Evolutionary conservation across 2,113 vertebrate species (phyloP).

Genomic region (Brachyistius frenatus): DNA sequence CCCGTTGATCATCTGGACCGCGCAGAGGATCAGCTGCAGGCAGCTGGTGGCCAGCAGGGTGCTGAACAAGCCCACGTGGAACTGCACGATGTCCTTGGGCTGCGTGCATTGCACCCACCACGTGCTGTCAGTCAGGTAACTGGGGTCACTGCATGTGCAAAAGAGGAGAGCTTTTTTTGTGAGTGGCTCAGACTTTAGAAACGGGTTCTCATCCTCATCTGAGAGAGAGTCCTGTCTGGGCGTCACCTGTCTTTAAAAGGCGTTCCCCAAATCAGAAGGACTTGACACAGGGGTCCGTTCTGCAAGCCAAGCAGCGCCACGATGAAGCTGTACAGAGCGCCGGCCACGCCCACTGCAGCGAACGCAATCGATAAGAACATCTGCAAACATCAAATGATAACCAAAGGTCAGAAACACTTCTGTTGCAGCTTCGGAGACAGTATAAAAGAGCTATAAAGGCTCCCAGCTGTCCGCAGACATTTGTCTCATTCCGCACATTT

Average conservation of each 20-base stretch:
- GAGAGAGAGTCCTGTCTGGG: not conserved
- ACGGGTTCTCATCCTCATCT: no score
- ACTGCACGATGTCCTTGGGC: constrained; percentile 78
- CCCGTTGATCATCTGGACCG: constrained; percentile 83
- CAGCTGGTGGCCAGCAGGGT: constrained; percentile 73
- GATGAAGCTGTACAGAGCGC: constrained; percentile 81
- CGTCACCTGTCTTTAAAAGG: constrained; percentile 81
- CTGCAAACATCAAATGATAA: constrained; percentile 58
- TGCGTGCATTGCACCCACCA: constrained; percentile 53
- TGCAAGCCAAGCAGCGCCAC: constrained; percentile 80
- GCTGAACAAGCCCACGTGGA: constrained; percentile 81
- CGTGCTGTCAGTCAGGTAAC: constrained; percentile 70
- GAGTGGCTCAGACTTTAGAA: not conserved
- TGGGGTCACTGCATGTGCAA: constrained; percentile 29
- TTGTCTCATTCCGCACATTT: not conserved
- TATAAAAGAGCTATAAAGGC: not conserved
- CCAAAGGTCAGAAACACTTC: constrained; percentile 9
- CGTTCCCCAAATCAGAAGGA: not conserved
- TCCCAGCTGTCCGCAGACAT: not conserved
- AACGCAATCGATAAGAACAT: constrained; percentile 87
- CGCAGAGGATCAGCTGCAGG: constrained; percentile 80
- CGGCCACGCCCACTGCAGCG: constrained; percentile 80
- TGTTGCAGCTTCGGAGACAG: not conserved
- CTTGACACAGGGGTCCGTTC: constrained; percentile 80
- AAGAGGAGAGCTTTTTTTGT: not conserved